Base-by-base conservation (phyloP, 2,888 invertebrate genomes). In the Tetragonula carbonaria region DNA sequence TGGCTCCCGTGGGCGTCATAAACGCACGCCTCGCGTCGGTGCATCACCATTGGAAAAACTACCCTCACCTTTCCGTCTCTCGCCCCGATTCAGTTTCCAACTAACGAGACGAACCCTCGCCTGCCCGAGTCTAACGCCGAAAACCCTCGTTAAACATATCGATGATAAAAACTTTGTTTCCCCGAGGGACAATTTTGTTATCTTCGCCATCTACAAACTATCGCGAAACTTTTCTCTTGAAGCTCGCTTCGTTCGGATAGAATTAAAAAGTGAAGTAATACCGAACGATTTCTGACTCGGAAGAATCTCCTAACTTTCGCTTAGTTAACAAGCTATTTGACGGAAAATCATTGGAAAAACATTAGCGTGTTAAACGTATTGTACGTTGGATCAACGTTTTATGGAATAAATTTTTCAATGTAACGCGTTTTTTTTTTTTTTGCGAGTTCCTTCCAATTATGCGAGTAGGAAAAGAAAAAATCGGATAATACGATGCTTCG, bases 1-100 rank as follows among this genome's bases (percentile, higher is more conserved):
- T 82, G 79, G 82, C 84, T 90, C 92, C 87, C 92, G 28, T 33
- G 90, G 82, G 92, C 76, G 75, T 77, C 87, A 78, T 92, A 91
- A 91, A 90, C 88, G 89, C 89, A 80, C 90, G 87, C 85, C 88
- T 88, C 88, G 66, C 66, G 59, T 82, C 87, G 88, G 82, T 87
- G 90, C 85, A 85, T 87, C 91, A 87, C 86, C 87, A 88, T 86
- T 77, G 84, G 88, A 90, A 88, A 89, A 88, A 86, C 89, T 81
- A 81, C 84, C 87, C 68, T 88, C 88, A 83, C 79, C 63, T 88
- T 70, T 16, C 55, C 59, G 55, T 78, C 87, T 88, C 87, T 88
- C 88, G 81, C 78, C 33, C 85, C 78, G 79, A 86, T 90, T 89
- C 88, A 84, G 84, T 87, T 91, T 86, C 86, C 80, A 78, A 78